Evolutionary conservation across 2,113 vertebrate species (phyloP).

Genomic region (Formicarius rufipectus): DNA sequence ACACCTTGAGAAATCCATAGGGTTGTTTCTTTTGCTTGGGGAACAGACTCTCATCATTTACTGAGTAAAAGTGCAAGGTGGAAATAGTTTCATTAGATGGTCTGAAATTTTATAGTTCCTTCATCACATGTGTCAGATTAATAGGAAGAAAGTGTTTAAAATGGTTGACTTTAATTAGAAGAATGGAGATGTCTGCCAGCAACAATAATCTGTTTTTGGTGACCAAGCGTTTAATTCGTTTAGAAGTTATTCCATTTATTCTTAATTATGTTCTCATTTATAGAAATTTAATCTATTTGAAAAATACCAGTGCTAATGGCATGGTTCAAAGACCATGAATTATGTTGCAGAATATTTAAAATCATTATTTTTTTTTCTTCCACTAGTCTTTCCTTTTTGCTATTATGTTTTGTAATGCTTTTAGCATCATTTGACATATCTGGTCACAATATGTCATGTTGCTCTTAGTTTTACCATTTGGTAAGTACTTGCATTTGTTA

Average conservation of each 20-base stretch:
- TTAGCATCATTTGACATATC: neutral
- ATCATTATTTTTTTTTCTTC: neutral
- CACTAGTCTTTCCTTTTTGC: neutral
- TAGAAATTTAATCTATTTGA: neutral
- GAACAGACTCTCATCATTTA: slow-evolving; percentile 29
- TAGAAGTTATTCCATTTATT: slow-evolving; percentile 41
- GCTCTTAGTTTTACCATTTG: slow-evolving; percentile 51
- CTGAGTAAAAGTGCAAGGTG: neutral
- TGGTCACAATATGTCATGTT: neutral
- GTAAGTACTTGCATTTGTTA: slow-evolving; percentile 59
- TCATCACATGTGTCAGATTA: slow-evolving; percentile 43
- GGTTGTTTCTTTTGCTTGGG: neutral
- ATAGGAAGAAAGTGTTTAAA: slow-evolving; percentile 41
- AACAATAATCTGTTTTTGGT: slow-evolving; percentile 28
- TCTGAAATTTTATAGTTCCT: slow-evolving; percentile 39
- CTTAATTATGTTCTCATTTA: slow-evolving; percentile 24
- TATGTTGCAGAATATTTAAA: neutral
- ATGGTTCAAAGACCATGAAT: neutral
- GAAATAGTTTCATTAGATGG: slow-evolving; percentile 44
- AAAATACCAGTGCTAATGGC: neutral
- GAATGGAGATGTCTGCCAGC: slow-evolving; percentile 25
- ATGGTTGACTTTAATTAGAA: slow-evolving; percentile 56
- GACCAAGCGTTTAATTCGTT: neutral
- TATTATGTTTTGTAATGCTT: neutral
- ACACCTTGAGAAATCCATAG: neutral